Conservation (phyloP, 2,113 vertebrate species). For the Australoheros scitulus region DNA sequence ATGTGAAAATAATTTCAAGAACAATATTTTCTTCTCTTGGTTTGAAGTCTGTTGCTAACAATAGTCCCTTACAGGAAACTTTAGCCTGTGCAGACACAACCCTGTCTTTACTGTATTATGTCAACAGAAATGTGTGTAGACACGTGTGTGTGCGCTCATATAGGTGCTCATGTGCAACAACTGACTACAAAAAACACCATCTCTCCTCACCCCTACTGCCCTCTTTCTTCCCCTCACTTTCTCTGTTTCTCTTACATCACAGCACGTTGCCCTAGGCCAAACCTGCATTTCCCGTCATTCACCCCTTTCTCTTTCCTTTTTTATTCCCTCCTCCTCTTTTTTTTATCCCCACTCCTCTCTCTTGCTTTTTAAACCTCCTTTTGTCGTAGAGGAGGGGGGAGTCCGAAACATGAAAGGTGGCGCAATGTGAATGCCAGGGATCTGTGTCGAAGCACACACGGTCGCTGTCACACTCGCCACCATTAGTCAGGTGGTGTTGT, state of each 20-base stretch:
- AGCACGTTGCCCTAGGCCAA: slow-evolving; percentile 78
- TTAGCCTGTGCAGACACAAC: slow-evolving; percentile 89
- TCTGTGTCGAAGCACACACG: slow-evolving; percentile 46
- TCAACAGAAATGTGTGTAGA: slow-evolving; percentile 83
- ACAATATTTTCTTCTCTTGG: background rate
- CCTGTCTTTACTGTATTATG: slow-evolving; percentile 82
- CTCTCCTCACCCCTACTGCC: slow-evolving; percentile 10
- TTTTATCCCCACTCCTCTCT: slow-evolving; percentile 50
- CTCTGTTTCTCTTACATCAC: slow-evolving; percentile 81
- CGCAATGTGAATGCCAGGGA: slow-evolving; percentile 49
- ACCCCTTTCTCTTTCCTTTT: slow-evolving; percentile 40
- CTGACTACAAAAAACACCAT: slow-evolving; percentile 63
- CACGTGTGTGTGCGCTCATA: slow-evolving; percentile 8
- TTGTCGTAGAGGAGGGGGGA: slow-evolving; percentile 55
- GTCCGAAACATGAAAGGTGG: slow-evolving; percentile 65
- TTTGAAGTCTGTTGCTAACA: slow-evolving; percentile 63
- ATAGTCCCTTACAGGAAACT: slow-evolving; percentile 87
- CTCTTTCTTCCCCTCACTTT: slow-evolving; percentile 51
- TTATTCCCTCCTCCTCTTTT: slow-evolving; percentile 50
- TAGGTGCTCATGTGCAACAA: slow-evolving; percentile 60
- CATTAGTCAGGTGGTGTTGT: slow-evolving; percentile 33
- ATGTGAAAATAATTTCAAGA: slow-evolving; percentile 49
- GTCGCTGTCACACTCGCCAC: slow-evolving; percentile 12
- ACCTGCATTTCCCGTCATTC: slow-evolving; percentile 79
- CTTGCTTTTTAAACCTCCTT: slow-evolving; percentile 70